A percentile compares a stretch with the other conserved stretches of the same genome.
These are phyloP conservation scores for Chaetoderma sp. DNA, from an alignment of 2,888 invertebrate genomes.

Conservation along the genomic window DNA sequence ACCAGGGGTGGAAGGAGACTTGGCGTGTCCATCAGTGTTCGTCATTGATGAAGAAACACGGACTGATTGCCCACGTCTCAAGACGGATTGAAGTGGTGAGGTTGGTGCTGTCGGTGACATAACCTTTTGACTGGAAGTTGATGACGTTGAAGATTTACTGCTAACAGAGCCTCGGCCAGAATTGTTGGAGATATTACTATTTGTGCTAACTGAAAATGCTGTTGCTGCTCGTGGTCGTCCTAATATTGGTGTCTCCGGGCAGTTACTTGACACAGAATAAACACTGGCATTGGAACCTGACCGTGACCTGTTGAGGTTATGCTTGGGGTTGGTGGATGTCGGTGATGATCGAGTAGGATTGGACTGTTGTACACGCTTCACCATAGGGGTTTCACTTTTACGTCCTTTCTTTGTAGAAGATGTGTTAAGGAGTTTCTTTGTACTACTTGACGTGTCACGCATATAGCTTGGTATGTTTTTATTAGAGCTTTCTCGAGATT, in stretches of 20 bases:
- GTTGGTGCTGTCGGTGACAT: conserved; percentile 7
- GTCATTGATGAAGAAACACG: no score
- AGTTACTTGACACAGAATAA: no score
- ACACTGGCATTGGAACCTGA: no score
- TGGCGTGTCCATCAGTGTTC: no score
- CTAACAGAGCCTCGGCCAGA: conserved; percentile 24
- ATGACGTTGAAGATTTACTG: conserved; percentile 11
- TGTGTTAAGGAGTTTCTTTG: conserved; percentile 26
- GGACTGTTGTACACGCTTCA: no score
- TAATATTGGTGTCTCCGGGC: no score
- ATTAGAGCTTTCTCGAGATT: no score
- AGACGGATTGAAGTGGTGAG: conserved; percentile 27
- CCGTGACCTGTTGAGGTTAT: neutral
- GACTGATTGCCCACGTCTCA: no score
- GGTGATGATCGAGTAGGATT: neutral
- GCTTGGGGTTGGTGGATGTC: neutral
- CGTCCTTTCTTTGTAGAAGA: conserved; percentile 19
- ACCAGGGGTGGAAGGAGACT: no score
- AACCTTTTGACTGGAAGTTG: neutral
- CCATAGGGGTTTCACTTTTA: conserved; percentile 12
- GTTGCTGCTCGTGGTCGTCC: conserved; percentile 20
- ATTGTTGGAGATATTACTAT: no score
- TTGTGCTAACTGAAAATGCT: no score
- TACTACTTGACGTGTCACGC: conserved; percentile 50
- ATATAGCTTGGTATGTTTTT: conserved; percentile 51